A percentile compares a stretch with the other conserved stretches of the same genome.
These are phyloP conservation scores for Plectrocnemia conspersa DNA, from an alignment of 1,140 invertebrate species.

Conservation along the genomic window DNA sequence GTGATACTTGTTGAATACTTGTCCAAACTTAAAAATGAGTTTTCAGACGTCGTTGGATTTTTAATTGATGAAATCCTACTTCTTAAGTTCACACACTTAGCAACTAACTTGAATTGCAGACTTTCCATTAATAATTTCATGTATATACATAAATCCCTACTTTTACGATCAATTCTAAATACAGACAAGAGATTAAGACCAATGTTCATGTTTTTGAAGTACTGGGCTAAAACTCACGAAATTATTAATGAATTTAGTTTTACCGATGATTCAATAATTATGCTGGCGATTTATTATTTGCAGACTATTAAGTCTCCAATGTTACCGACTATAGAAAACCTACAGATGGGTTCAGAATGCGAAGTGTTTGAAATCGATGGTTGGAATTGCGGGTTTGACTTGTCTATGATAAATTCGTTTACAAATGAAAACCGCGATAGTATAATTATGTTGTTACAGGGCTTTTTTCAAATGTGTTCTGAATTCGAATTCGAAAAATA, in stretches of 20 bases:
- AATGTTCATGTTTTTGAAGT: constrained; percentile 61
- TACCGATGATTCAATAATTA: constrained; percentile 58
- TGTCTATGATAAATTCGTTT: constrained; percentile 30
- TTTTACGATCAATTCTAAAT: constrained; percentile 56
- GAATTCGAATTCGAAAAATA: constrained; percentile 46
- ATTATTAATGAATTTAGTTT: constrained; percentile 49
- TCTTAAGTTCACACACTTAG: constrained; percentile 60
- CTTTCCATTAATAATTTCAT: constrained; percentile 65
- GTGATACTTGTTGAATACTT: constrained; percentile 46
- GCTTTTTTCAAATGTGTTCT: constrained; percentile 51
- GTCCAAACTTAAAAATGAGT: constrained; percentile 41
- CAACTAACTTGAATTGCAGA: constrained; percentile 58
- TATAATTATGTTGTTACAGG: constrained; percentile 43
- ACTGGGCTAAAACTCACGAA: constrained; percentile 59
- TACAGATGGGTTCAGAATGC: constrained; percentile 36
- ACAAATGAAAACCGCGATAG: constrained; percentile 31
- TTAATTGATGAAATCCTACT: constrained; percentile 66
- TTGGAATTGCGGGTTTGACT: constrained; percentile 47
- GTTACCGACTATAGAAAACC: constrained; percentile 59
- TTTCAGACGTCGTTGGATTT: constrained; percentile 56
- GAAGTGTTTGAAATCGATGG: constrained; percentile 38
- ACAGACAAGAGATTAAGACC: constrained; percentile 54
- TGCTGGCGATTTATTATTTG: constrained; percentile 61
- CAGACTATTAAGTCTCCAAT: constrained; percentile 60
- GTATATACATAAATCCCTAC: constrained; percentile 57